These are phyloP conservation scores for Conchocele bisecta DNA, from an alignment of 2,888 invertebrate species.

Conservation along the genomic window DNA sequence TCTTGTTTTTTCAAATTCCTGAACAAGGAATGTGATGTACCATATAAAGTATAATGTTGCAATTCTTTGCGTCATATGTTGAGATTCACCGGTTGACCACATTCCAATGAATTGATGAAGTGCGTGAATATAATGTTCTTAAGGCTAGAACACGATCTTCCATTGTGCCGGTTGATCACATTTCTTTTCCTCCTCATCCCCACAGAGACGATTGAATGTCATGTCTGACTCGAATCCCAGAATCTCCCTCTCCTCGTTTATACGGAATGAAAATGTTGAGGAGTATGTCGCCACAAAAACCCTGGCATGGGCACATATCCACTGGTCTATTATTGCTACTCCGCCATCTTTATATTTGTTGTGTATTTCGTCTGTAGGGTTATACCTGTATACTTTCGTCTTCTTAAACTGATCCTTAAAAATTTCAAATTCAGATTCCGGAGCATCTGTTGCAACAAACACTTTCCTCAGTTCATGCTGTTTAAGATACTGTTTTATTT, in stretches of 20 bases:
- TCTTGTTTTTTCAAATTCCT: too few species aligned
- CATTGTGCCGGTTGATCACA: slow-evolving; percentile 91
- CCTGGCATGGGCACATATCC: slow-evolving; percentile 94
- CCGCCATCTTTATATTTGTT: slow-evolving; percentile 90
- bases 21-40: too few species aligned
- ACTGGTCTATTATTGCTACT: slow-evolving; percentile 96
- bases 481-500: slow-evolving; percentile 87
- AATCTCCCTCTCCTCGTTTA: slow-evolving; percentile 98
- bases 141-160: slow-evolving; percentile 84
- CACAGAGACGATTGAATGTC: slow-evolving; percentile 95
- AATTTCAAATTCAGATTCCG: slow-evolving; percentile 83
- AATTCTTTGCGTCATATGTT: too few species aligned
- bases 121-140: too few species aligned
- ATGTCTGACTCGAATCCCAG: slow-evolving; percentile 90
- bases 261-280: slow-evolving; percentile 97
- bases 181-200: slow-evolving; percentile 84
- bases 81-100: too few species aligned
- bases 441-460: slow-evolving; percentile 94
- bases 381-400: slow-evolving; percentile 71
- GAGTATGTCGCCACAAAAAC: slow-evolving; percentile 96
- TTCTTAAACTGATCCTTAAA: slow-evolving; percentile 84
- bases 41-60: too few species aligned
- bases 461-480: slow-evolving; percentile 86
- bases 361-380: slow-evolving; percentile 69
- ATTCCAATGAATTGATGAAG: too few species aligned